Base-by-base conservation (phyloP, 2,797 vertebrate genomes). In the Xiphophorus birchmanni region DNA sequence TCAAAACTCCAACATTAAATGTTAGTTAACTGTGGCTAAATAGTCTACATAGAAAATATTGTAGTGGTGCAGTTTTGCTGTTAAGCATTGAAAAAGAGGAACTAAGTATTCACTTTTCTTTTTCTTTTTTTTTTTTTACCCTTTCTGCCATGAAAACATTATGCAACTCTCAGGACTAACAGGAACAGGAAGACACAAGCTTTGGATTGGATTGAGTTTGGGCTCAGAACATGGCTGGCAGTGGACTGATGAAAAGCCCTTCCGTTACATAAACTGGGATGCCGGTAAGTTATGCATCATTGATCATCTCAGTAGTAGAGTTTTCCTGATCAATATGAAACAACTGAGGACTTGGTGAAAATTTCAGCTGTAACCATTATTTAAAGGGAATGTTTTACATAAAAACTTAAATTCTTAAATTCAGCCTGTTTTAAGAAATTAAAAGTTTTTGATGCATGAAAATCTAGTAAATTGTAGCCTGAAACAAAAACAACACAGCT, bases 151-250 rank as follows among this genome's bases (percentile, higher is more conserved):
- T 50, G 75, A 79, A 91, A 75, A 73, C 69, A 71, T 54, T 15
- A 72, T 17, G 42, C 26, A 80, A 83, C 35, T 65, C 45, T 50
- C 87, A 94, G 95, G 77, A 63, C 56, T 91, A 6, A 0, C 92
- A 21, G 86, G 74, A 71, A 0, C 73, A 42, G 78, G n/a, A n/a
- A 89, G 74, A 56, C 23, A 81, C 0, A 92, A 92, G 63, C 93
- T 99, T 32, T 99, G 98, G 98, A 96, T 96, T 42, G 98, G 98
- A 32, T 93, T 98, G 37, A 97, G 95, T 85, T 90, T 98, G 92
- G 95, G 97, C 84, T 86, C 92, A 81, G 96, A 95, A 69, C 96
- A 94, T 0, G 97, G 97, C 35, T 99, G 98, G 98, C 96, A 97
- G 40, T 99, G 98, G 98, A 92, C 92, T 71, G 89, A 96, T 75